These are phyloP conservation scores for Halcyon malimbica DNA, from an alignment of 2,113 vertebrate species.

Conservation along the genomic window DNA sequence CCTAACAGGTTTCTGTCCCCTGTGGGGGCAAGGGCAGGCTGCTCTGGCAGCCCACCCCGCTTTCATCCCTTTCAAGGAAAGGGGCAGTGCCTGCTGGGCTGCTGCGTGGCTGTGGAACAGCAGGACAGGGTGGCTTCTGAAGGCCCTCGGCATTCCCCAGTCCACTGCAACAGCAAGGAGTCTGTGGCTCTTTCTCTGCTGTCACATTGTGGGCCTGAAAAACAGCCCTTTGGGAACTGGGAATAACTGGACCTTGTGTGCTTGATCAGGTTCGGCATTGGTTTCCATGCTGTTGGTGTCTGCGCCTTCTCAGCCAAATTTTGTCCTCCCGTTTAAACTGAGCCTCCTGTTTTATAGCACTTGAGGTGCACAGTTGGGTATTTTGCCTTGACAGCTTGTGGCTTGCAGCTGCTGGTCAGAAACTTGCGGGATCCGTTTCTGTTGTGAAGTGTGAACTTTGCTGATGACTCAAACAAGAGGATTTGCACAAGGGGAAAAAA, in stretches of 20 bases:
- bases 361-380: not conserved
- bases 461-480: not conserved
- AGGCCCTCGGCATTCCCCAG: not conserved
- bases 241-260: not conserved
- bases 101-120: not conserved
- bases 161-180: not conserved
- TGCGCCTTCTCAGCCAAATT: not conserved
- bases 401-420: not conserved
- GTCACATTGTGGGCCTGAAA: not conserved
- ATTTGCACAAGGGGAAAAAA: not conserved
- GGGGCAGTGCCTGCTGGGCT: not conserved
- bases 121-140: fast-evolving
- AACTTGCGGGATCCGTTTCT: not conserved
- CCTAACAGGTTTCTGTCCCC: constrained; percentile 51
- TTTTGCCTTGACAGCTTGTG: not conserved
- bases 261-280: not conserved
- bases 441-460: not conserved
- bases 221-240: not conserved
- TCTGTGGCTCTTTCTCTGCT: not conserved
- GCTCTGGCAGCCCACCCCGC: not conserved
- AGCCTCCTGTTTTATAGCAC: not conserved
- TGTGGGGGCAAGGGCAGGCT: constrained; percentile 2
- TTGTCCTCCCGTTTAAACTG: not conserved
- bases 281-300: not conserved
- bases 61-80: constrained; percentile 16